Evolutionary conservation across 2,113 vertebrate species (phyloP), one percentile per base, ranked within the genome.

Genomic region (Ictidomys tridecemlineatus): DNA sequence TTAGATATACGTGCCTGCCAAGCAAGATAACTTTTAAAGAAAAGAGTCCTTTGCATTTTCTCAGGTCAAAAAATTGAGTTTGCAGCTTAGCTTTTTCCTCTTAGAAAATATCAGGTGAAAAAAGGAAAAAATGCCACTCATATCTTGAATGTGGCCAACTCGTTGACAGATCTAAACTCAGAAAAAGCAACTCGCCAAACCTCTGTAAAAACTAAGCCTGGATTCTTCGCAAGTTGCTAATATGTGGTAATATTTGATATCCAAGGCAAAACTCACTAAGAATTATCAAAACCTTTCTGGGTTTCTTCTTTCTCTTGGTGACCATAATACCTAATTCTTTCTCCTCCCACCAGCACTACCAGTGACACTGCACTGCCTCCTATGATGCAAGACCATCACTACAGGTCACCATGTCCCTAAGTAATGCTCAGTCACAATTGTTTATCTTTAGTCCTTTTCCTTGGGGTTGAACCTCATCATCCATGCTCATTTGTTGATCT

Each of bases 1-100:
- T 97, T 77, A 97, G 95, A 97, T 96, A 85, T 96, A 96, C 7
- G 7, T 96, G 88, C 94, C 95, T 98, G 89, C 58, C 93, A 95
- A 95, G 92, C 72, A 97, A 98, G 96, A 53, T 82, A 97, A 97
- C 45, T 94, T 95, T 96, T 67, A 93, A 92, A 79, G 90, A 79
- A 78, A 96, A 96, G 69, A 85, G 63, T 76, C 91, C 48, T 82
- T 91, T 89, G 74, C n/a, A 70, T 97, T 95, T 98, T 86, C 70
- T 95, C 67, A 96, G 87, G 85, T 85, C 77, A 86, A 39, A 51
- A 91, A 91, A 76, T 78, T 58, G 30, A 85, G 42, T 89, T 93
- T 95, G 22, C 79, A 96, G 63, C 30, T 91, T 85, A 93, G 37
- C 69, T 73, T 96, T 96, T 85, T 65, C n/a, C n/a, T 95, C 73